Evolutionary conservation across 2,797 vertebrate genomes (phyloP).

Genomic region (Oophaga sylvatica): DNA sequence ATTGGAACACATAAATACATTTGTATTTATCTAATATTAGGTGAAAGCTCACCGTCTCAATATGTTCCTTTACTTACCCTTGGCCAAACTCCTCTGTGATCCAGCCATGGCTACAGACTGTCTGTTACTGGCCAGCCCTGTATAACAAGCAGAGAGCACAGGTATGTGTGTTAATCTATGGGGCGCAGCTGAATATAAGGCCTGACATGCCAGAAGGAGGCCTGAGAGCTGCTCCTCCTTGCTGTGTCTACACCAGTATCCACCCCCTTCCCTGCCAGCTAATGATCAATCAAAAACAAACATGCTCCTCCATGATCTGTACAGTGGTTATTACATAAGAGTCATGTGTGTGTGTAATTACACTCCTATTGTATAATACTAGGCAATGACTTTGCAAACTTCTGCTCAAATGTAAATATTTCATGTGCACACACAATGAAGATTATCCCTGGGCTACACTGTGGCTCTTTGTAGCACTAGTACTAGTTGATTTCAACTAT

Average conservation of each 20-base stretch:
- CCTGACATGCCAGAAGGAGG: background rate
- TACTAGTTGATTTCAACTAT: no score
- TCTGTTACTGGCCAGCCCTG: background rate
- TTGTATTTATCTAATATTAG: background rate
- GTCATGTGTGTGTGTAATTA: background rate
- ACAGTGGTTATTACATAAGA: background rate
- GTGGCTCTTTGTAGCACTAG: no score
- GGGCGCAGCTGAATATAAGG: background rate
- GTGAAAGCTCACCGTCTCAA: background rate
- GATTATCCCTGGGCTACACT: no score
- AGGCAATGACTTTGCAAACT: background rate
- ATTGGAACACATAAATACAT: background rate
- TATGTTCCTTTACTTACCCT: conserved; percentile 3
- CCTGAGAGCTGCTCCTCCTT: background rate
- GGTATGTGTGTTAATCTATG: background rate
- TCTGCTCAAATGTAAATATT: background rate
- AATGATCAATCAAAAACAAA: background rate
- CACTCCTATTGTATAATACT: background rate
- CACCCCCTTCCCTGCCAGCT: background rate
- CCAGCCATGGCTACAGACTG: background rate
- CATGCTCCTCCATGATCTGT: background rate
- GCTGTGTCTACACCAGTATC: background rate
- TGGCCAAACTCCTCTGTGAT: conserved; percentile 4
- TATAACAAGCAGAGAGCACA: background rate
- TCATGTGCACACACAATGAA: no score